Evolutionary conservation across 2,797 vertebrate species (phyloP), one percentile per base, ranked within the genome.

Genomic region (Silurus lanzhouensis): DNA sequence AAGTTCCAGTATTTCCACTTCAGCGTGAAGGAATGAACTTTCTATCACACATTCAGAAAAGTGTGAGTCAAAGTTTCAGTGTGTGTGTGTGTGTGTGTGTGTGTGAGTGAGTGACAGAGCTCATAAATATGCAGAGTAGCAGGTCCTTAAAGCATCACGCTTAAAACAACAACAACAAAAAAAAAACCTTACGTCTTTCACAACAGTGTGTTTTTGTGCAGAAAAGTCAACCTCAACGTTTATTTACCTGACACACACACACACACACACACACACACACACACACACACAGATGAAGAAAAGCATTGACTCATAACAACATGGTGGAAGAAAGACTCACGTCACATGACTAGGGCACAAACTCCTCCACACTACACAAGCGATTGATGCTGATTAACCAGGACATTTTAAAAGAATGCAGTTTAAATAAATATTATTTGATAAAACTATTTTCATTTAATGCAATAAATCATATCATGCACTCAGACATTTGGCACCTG

Each of bases 71-170:
- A 80, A 77, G 20, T 81, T 83, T 76, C 75, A 60, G 55, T 13
- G 57, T 77, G 55, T 71, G 68, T 67, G 64, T 78, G 76, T 52
- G 71, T n/a, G 70, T 48, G 20, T 75, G 72, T 19, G 72, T 20
- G 75, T 77, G 57, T 61, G 76, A 61, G 76, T 64, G 25, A 8
- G n/a, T 70, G 46, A 78, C 38, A 1, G 81, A 74, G 27, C 19
- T 71, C 19, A 31, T 44, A 88, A 83, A 81, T 58, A 89, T 89
- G 88, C 66, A 60, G 88, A 25, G 20, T 6, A 44, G 71, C 88
- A 66, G 82, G 90, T 89, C 87, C 8, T 64, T 83, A 38, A 22
- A 64, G 58, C 17, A 0, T 10, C 25, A 61, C n/a, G 22, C 15
- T 66, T n/a, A 67, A 75, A 74, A 25, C n/a, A n/a, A n/a, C n/a